phyloP scores from a whole-genome alignment of 2,113 vertebrate genomes.

The Capricornis sumatraensis region DNA sequence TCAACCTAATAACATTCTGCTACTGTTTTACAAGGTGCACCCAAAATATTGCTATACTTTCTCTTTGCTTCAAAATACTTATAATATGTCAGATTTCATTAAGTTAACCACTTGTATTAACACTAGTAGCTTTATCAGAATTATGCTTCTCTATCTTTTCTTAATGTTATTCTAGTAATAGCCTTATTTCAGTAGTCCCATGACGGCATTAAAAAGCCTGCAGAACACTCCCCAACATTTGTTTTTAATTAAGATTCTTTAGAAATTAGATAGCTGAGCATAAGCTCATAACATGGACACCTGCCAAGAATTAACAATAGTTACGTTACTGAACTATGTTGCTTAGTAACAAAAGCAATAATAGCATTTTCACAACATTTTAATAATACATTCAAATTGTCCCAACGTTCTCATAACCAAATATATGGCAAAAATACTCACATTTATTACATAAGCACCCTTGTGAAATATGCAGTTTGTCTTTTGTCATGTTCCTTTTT shows the following conservation, averaged over 20 bases:
- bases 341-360: slow-evolving; percentile 56
- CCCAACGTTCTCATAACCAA: slow-evolving; percentile 7
- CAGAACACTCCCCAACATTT: slow-evolving; percentile 32
- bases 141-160: not conserved
- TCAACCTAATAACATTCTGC: not conserved
- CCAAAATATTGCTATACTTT: not conserved
- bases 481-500: not conserved
- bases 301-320: slow-evolving; percentile 63
- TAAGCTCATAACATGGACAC: slow-evolving; percentile 44
- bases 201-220: slow-evolving; percentile 22
- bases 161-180: not conserved
- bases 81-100: not conserved
- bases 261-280: slow-evolving; percentile 55
- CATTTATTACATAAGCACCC: not conserved
- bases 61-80: not conserved
- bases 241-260: slow-evolving; percentile 69
- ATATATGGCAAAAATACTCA: not conserved
- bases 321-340: slow-evolving; percentile 50
- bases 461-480: not conserved
- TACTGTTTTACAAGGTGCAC: not conserved
- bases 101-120: not conserved
- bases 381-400: not conserved
- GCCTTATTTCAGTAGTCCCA: slow-evolving; percentile 22
- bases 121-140: not conserved
- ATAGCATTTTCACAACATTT: slow-evolving; percentile 41